A percentile compares a stretch with the other conserved stretches of the same genome.
Conservation (phyloP, 1,140 invertebrate genomes). For the Venturia canescens region DNA sequence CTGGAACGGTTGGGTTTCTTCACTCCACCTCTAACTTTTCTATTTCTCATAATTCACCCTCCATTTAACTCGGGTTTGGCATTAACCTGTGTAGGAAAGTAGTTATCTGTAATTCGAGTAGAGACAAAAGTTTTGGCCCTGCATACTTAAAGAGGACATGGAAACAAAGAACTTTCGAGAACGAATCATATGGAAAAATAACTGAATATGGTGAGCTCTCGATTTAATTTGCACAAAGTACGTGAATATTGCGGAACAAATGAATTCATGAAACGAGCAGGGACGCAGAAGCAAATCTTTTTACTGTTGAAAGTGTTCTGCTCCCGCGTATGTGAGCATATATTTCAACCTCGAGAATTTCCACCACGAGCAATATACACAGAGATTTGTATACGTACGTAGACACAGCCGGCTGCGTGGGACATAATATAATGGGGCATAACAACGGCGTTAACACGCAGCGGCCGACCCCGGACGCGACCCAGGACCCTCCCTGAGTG, state of each 20-base stretch:
- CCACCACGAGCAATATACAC: not conserved
- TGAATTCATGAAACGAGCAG: not conserved
- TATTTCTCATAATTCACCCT: not conserved
- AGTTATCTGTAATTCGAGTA: too few species aligned
- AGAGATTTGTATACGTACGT: not conserved
- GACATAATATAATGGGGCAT: constrained; percentile 75
- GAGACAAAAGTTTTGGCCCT: too few species aligned
- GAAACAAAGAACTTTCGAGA: too few species aligned
- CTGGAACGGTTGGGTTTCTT: constrained; percentile 18
- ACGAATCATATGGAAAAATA: too few species aligned
- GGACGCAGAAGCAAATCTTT: not conserved
- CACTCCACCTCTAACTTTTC: not conserved
- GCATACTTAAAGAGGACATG: too few species aligned
- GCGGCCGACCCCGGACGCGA: constrained; percentile 71
- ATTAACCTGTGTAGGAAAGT: not conserved
- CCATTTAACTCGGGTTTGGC: not conserved
- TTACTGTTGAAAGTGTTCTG: not conserved
- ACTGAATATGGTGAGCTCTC: too few species aligned
- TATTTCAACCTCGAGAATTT: constrained; percentile 17
- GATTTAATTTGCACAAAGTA: not conserved
- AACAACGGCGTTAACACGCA: constrained; percentile 77
- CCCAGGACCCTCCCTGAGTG: constrained; percentile 70
- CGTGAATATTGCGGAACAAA: not conserved
- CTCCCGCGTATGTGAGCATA: not conserved
- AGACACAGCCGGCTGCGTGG: constrained; percentile 26